A percentile compares a stretch with the other conserved stretches of the same genome.
These are phyloP conservation scores for Cyclina sinensis DNA, from an alignment of 1,140 invertebrate species.

Conservation along the genomic window DNA sequence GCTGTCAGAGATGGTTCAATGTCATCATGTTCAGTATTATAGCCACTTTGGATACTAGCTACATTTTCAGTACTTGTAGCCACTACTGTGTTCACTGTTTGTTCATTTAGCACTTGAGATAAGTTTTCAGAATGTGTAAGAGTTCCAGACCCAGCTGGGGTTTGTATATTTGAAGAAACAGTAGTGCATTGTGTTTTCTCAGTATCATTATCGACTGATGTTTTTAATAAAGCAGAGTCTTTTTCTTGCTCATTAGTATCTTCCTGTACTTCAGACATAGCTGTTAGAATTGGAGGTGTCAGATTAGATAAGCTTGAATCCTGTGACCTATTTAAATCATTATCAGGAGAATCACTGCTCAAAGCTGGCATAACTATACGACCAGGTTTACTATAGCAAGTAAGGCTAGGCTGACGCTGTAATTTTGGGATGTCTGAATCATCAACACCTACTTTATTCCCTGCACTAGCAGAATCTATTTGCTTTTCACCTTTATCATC, in stretches of 20 bases:
- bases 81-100: not conserved
- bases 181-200: not conserved
- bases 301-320: slow-evolving; percentile 52
- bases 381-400: slow-evolving; percentile 3
- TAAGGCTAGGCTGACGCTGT: slow-evolving; percentile 47
- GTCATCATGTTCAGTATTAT: slow-evolving; percentile 33
- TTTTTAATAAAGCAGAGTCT: not conserved
- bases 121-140: not conserved
- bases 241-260: not conserved
- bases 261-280: slow-evolving; percentile 42
- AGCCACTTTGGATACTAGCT: not conserved
- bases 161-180: not conserved
- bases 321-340: slow-evolving; percentile 22
- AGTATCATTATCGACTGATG: not conserved
- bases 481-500: slow-evolving; percentile 37
- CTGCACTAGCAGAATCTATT: not conserved
- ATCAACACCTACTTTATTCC: slow-evolving; percentile 16
- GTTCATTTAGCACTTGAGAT: not conserved
- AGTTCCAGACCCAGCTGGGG: not conserved
- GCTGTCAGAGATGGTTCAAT: not conserved
- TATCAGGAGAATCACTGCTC: slow-evolving; percentile 40
- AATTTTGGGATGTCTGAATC: slow-evolving; percentile 65
- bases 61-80: not conserved
- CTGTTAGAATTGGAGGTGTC: slow-evolving; percentile 56
- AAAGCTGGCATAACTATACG: not conserved